Conservation (phyloP, 2,797 vertebrate species). For the Coccyzus lansbergi region DNA sequence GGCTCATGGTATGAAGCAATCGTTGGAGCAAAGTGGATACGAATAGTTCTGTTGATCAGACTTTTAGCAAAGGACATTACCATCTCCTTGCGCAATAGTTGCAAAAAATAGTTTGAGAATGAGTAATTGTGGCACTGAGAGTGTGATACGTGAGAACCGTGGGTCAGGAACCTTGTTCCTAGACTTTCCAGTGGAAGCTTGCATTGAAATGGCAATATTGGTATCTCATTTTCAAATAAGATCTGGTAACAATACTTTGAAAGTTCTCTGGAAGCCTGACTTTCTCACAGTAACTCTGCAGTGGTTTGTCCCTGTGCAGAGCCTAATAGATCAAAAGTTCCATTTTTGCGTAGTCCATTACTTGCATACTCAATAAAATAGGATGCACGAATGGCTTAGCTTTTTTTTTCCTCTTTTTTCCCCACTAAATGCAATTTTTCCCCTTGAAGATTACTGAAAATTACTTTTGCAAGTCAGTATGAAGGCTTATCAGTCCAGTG, state of each 20-base stretch:
- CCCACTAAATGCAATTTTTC: slow-evolving; percentile 72
- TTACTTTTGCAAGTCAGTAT: slow-evolving; percentile 69
- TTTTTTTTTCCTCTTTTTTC: background rate
- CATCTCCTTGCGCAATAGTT: background rate
- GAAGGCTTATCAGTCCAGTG: slow-evolving; percentile 65
- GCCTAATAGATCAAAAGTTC: slow-evolving; percentile 59
- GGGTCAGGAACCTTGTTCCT: background rate
- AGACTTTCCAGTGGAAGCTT: background rate
- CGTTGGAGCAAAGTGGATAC: background rate
- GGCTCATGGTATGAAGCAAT: slow-evolving; percentile 16
- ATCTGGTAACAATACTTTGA: background rate
- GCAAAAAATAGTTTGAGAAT: background rate
- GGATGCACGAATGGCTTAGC: slow-evolving; percentile 47
- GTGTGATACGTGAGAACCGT: background rate
- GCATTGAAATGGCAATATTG: background rate
- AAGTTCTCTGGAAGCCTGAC: slow-evolving; percentile 21
- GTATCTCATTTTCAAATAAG: background rate
- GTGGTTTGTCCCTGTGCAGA: slow-evolving; percentile 19
- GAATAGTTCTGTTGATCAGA: background rate
- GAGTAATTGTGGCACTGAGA: background rate
- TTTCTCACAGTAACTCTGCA: slow-evolving; percentile 41
- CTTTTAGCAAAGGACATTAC: slow-evolving; percentile 13
- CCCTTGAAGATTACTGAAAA: slow-evolving; percentile 70
- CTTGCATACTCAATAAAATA: slow-evolving; percentile 60
- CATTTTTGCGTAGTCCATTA: slow-evolving; percentile 50